phyloP scores from a whole-genome alignment of 2,113 vertebrate genomes.

The Chamaea fasciata region DNA sequence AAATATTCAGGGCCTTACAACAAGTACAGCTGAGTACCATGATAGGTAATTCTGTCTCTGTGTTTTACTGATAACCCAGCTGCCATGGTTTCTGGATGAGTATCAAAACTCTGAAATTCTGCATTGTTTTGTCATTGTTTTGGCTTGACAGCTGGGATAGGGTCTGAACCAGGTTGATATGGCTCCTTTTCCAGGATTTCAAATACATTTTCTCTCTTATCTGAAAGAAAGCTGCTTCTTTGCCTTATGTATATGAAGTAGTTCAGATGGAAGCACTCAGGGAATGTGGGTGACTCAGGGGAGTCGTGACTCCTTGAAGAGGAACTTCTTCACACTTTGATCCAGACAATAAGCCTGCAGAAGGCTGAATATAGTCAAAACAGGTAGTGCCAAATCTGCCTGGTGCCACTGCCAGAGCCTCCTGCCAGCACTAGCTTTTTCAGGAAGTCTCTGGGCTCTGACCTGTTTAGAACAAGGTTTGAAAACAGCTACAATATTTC shows the following conservation, averaged over 20 bases:
- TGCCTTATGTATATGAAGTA: not conserved
- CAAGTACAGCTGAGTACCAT: not conserved
- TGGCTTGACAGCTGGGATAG: not conserved
- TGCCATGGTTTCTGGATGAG: slow-evolving; percentile 14
- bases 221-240: not conserved
- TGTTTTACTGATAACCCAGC: slow-evolving; percentile 39
- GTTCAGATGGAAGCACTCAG: not conserved
- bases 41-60: not conserved
- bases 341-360: not conserved
- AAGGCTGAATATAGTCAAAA: not conserved
- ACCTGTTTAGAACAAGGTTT: not conserved
- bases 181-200: not conserved
- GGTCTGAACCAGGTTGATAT: not conserved
- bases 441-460: not conserved
- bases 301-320: not conserved
- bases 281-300: not conserved
- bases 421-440: not conserved
- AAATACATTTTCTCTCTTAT: not conserved
- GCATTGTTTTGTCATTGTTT: not conserved
- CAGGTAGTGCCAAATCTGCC: not conserved
- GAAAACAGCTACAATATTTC: not conserved
- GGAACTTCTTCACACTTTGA: not conserved
- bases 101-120: slow-evolving; percentile 3
- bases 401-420: not conserved
- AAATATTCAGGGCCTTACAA: not conserved